Evolutionary conservation across 1,140 invertebrate species (phyloP), one percentile per base, ranked within the genome.

Genomic region (Thaumetopoea pityocampa): DNA sequence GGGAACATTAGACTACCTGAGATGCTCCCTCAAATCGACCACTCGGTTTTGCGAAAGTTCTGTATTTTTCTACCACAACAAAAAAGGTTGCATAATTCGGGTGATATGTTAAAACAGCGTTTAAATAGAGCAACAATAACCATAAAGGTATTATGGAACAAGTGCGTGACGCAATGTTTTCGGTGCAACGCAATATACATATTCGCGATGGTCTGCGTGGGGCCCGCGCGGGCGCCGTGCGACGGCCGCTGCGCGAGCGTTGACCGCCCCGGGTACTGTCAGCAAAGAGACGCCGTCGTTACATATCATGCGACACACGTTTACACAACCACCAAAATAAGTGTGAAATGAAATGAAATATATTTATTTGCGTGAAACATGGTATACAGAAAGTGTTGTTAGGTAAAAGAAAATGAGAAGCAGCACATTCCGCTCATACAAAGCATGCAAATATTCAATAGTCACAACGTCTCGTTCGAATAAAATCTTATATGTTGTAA

Each of bases 101-200:
- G 17, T 43, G 17, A 18, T 16, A 34, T 15, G 27, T 16, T 27
- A 36, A 45, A 26, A 48, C 23, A n/a, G 42, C 38, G 51, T 44
- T 19, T 33, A 33, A 51, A 37, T 23, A 43, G 57, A 55, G 60
- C 61, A 51, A 53, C n/a, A n/a, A n/a, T n/a, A n/a, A 24, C 43
- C 45, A 48, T 51, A 59, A 62, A 61, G 57, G 55, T 47, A 30
- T 55, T 36, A 43, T 52, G 60, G 65, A 69, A 63, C 45, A 54
- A 49, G 35, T 35, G 50, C 44, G 45, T 55, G 62, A 44, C 42
- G 45, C 50, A 16, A 41, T 41, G 34, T 40, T 46, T 51, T 50
- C 49, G 45, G 48, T 72, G 64, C 64, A 72, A 65, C 68, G n/a
- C n/a, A n/a, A n/a, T n/a, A n/a, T n/a, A n/a, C n/a, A 68, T 70